Evolutionary conservation across 2,113 vertebrate genomes (phyloP), one percentile per base, ranked within the genome.

Genomic region (Dermatemys mawii): DNA sequence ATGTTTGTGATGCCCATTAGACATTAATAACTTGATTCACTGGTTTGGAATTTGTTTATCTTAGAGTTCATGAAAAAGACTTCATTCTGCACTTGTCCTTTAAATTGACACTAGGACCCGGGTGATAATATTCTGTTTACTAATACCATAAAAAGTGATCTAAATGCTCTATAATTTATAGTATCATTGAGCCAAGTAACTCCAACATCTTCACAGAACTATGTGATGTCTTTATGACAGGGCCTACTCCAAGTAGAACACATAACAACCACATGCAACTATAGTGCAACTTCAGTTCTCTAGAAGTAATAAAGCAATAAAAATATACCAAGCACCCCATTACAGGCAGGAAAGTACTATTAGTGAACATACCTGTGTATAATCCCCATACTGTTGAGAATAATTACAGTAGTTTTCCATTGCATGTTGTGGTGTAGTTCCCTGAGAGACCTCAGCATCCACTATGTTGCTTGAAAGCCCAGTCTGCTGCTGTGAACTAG

Each of bases 351-450:
- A 41, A 70, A 51, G 41, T 0, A 4, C 63, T 44, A 78, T 32
- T 70, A 0, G 35, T 17, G 14, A 11, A 85, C 89, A 0, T 97
- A 98, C 98, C 98, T 98, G 98, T n/a, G 97, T 41, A 84, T 98
- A 98, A 8, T 98, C 98, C 93, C 98, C 98, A 51, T 99, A 99
- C 67, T 99, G 98, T 2, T 98, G 99, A 60, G 98, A 97, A 91
- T 99, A 99, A 84, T 97, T 97, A 8, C 98, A 92, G 48, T 98
- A 98, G 90, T 96, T 98, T 81, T 99, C 99, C 26, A 98, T 55
- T 22, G 96, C 94, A 51, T 99, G 99, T 5, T 98, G 98, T 13
- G 98, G 75, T 16, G 98, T 81, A 11, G 96, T 87, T 93, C 98
- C 98, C 98, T 99, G 99, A 96, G 99, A 97, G 93, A 95, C 91